Conservation (phyloP, 2,888 invertebrate species). For the Rhopalosiphum nymphaeae region DNA sequence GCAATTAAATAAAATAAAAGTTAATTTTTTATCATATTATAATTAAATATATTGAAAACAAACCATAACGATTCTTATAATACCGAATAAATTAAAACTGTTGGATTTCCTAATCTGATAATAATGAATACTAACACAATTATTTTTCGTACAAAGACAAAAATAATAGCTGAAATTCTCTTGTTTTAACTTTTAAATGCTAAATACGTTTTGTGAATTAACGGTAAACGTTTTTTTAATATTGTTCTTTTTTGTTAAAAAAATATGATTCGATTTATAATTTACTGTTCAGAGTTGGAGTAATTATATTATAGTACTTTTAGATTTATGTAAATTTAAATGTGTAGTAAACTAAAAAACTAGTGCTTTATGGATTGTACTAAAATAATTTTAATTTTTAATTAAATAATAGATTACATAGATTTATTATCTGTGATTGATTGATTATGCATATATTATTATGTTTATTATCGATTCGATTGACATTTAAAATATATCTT, state of each 20-base stretch:
- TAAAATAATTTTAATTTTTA: neutral
- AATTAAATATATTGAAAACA: neutral
- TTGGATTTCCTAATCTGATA: neutral
- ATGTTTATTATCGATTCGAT: neutral
- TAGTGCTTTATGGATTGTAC: neutral
- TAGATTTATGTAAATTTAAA: neutral
- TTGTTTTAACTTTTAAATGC: neutral
- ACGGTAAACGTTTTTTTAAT: slow-evolving; percentile 14
- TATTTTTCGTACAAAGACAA: neutral
- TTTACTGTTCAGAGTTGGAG: neutral
- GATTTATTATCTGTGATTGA: neutral
- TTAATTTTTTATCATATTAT: neutral
- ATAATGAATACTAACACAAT: neutral
- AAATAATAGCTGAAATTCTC: neutral
- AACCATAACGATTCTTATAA: neutral
- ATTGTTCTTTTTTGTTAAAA: neutral
- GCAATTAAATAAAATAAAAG: neutral
- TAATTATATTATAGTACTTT: neutral
- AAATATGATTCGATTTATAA: neutral
- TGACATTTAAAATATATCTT: neutral
- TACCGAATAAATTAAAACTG: neutral
- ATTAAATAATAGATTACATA: neutral
- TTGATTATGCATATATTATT: neutral
- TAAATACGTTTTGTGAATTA: slow-evolving; percentile 4
- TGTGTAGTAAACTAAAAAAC: neutral